Base-by-base conservation (phyloP, 1,140 invertebrate species). In the Aporrectodea caliginosa region DNA sequence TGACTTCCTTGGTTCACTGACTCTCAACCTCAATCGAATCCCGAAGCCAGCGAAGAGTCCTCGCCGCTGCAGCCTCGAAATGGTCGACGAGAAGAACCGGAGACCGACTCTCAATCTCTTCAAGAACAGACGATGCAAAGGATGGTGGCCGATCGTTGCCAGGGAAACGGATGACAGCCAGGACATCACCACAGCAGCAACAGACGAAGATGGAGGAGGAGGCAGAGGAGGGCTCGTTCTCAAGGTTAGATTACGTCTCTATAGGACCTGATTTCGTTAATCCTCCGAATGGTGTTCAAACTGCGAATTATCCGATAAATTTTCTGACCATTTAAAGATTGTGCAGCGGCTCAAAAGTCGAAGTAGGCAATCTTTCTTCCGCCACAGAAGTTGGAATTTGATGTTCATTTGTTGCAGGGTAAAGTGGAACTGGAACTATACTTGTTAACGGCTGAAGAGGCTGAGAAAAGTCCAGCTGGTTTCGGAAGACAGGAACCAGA, bases 371-470 rank as follows among this genome's bases (percentile, higher is more conserved):
- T n/a, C n/a, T n/a, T n/a, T n/a, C n/a, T n/a, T n/a, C n/a, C n/a
- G n/a, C n/a, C n/a, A n/a, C n/a, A n/a, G n/a, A n/a, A n/a, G n/a
- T n/a, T n/a, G n/a, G n/a, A n/a, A n/a, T n/a, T n/a, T n/a, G n/a
- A n/a, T n/a, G n/a, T n/a, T n/a, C n/a, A n/a, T n/a, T n/a, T n/a
- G n/a, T n/a, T n/a, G n/a, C 22, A 93, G 92, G 95, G 94, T 29
- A 97, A 97, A 90, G 94, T 97, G 0, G 95, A 96, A 89, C 94
- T 94, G 2, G 95, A 97, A 89, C 92, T 97, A 83, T 93, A 96
- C 89, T 89, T 97, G 16, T 87, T 96, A 29, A 93, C 93, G 0
- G 91, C 91, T 83, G 95, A 96, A 81, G 94, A 97, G 86, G 94
- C 94, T 0, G 94, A 96, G 81, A 94, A 94, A 88, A 93, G 92